Evolutionary conservation across 2,797 vertebrate species (phyloP).

Genomic region (Ataeniobius toweri): DNA sequence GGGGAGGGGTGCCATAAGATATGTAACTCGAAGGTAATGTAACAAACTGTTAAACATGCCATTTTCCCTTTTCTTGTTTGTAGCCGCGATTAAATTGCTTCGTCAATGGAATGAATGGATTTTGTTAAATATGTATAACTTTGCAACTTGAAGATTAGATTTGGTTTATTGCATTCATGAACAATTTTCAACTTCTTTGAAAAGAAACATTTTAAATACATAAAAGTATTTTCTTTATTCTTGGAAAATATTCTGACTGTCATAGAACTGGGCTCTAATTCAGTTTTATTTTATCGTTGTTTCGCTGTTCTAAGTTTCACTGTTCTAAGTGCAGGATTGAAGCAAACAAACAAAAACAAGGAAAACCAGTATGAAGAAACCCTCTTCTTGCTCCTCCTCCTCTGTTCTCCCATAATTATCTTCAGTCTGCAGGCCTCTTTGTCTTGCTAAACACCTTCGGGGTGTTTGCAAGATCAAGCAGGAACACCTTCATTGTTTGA

Average conservation of each 20-base stretch:
- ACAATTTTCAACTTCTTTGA: neutral
- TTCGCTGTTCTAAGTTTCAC: neutral
- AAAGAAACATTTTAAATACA: too few species aligned
- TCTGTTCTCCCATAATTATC: neutral
- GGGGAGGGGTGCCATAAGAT: neutral
- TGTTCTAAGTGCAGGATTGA: neutral
- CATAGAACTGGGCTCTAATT: neutral
- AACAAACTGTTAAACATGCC: neutral
- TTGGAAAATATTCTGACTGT: neutral
- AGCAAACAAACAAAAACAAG: neutral
- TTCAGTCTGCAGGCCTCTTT: neutral
- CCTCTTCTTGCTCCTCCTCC: constrained; percentile 12
- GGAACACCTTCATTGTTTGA: neutral
- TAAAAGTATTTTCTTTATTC: neutral
- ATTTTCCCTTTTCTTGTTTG: neutral
- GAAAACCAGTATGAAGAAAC: too few species aligned
- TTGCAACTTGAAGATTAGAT: neutral
- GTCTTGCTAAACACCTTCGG: constrained; percentile 21
- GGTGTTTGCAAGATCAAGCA: constrained; percentile 13
- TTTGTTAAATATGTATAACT: neutral
- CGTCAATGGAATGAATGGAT: neutral
- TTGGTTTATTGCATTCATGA: neutral
- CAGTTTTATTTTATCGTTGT: neutral
- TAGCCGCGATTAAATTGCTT: neutral
- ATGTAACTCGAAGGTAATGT: neutral